phyloP scores from a whole-genome alignment of 1,140 invertebrate genomes.

The Aradophagus sp. region DNA sequence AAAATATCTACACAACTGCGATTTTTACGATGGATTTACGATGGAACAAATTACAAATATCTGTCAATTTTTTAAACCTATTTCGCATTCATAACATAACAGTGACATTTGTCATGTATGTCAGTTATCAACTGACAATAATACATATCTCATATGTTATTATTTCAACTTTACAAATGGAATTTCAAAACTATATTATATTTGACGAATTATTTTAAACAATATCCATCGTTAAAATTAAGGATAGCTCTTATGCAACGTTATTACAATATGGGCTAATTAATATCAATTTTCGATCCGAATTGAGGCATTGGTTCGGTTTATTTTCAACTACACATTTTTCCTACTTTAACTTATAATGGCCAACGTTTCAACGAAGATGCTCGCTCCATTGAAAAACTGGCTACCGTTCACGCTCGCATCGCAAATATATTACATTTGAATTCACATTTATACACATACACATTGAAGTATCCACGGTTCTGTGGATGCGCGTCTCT shows the following conservation, averaged over 20 bases:
- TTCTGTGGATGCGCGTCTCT: conserved; percentile 30
- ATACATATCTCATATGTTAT: too few relatives aligned
- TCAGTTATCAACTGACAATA: too few relatives aligned
- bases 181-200: too few relatives aligned
- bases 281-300: conserved; percentile 29
- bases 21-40: conserved; percentile 26
- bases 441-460: conserved; percentile 60
- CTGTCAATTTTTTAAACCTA: neutral
- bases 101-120: neutral
- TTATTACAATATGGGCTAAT: conserved; percentile 39
- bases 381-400: conserved; percentile 18
- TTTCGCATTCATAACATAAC: neutral
- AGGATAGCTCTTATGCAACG: conserved; percentile 9
- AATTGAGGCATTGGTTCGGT: conserved; percentile 5
- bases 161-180: too few relatives aligned
- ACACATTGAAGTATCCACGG: conserved; percentile 39
- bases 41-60: conserved; percentile 1
- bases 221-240: conserved; percentile 29
- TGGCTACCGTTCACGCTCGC: conserved; percentile 16
- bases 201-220: too few relatives aligned
- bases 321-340: conserved; percentile 35
- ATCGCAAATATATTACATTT: conserved; percentile 60
- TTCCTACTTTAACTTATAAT: conserved; percentile 20
- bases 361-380: conserved; percentile 25
- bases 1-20: conserved; percentile 35